phyloP scores from a whole-genome alignment of 2,113 vertebrate species.

The Rhinoderma darwinii region DNA sequence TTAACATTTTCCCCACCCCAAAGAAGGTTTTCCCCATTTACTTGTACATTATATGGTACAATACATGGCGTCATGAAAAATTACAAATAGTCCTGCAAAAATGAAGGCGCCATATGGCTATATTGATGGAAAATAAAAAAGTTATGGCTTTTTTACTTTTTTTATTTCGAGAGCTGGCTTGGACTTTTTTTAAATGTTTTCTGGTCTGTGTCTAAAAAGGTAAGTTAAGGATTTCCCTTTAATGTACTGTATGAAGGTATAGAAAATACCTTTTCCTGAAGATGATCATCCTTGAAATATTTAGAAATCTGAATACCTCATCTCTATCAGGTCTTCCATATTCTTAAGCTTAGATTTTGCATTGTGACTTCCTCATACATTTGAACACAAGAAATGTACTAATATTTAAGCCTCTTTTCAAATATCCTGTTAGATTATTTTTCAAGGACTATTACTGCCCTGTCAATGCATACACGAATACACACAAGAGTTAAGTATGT shows the following conservation, averaged over 20 bases:
- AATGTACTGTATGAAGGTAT: too few species aligned
- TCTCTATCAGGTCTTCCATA: background rate
- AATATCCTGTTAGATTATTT: background rate
- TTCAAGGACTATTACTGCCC: background rate
- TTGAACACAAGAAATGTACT: background rate
- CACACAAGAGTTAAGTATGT: constrained; percentile 12
- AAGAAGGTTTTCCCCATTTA: too few species aligned
- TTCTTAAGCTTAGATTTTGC: background rate
- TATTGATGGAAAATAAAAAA: too few species aligned
- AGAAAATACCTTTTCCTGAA: background rate
- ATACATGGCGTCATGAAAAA: too few species aligned
- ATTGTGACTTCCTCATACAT: background rate
- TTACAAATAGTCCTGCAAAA: too few species aligned
- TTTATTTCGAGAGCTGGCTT: too few species aligned
- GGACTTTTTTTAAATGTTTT: background rate
- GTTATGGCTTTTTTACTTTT: too few species aligned
- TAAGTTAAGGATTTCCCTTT: background rate
- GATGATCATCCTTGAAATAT: background rate
- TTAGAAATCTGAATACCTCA: background rate
- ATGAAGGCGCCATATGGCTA: too few species aligned
- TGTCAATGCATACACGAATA: background rate
- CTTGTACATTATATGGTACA: too few species aligned
- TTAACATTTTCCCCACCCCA: too few species aligned
- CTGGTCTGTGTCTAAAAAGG: background rate
- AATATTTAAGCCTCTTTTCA: background rate